Conservation (phyloP, 1,140 invertebrate species). For the Cydia amplana region DNA sequence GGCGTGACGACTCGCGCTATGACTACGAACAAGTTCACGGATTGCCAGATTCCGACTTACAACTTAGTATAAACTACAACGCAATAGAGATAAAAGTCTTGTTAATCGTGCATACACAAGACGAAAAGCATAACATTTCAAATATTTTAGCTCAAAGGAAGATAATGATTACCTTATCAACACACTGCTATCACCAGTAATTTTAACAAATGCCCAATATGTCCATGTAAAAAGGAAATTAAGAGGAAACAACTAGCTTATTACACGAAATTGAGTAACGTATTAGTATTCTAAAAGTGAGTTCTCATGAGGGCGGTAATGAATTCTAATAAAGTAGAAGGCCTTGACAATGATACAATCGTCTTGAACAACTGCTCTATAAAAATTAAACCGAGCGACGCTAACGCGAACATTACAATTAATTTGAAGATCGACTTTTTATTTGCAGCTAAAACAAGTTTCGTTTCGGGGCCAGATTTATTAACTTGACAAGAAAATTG, state of each 20-base stretch:
- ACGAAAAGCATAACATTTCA: background rate
- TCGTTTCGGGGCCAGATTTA: background rate
- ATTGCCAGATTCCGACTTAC: constrained; percentile 54
- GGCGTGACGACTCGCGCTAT: constrained; percentile 56
- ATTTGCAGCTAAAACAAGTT: constrained; percentile 2
- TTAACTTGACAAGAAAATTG: background rate
- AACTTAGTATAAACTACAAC: constrained; percentile 45
- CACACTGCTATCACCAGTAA: background rate
- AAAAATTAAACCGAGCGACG: constrained; percentile 46
- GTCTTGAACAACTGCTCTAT: constrained; percentile 51
- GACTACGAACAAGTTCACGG: constrained; percentile 50
- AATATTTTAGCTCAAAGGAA: background rate
- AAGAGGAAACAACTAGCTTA: constrained; percentile 44
- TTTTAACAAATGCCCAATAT: background rate
- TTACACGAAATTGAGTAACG: constrained; percentile 50
- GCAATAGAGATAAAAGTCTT: constrained; percentile 18
- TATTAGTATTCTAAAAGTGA: constrained; percentile 66
- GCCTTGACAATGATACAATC: constrained; percentile 72
- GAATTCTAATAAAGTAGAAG: constrained; percentile 71
- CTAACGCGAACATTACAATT: background rate
- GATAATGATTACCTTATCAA: background rate
- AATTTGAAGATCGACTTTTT: background rate
- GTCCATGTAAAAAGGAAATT: constrained; percentile 37
- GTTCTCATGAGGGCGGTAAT: constrained; percentile 63
- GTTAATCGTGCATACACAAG: background rate